Percentiles rank a stretch among this genome's conserved stretches.
phyloP scores from a whole-genome alignment of 1,140 invertebrate genomes.

The Lucilia cuprina region DNA sequence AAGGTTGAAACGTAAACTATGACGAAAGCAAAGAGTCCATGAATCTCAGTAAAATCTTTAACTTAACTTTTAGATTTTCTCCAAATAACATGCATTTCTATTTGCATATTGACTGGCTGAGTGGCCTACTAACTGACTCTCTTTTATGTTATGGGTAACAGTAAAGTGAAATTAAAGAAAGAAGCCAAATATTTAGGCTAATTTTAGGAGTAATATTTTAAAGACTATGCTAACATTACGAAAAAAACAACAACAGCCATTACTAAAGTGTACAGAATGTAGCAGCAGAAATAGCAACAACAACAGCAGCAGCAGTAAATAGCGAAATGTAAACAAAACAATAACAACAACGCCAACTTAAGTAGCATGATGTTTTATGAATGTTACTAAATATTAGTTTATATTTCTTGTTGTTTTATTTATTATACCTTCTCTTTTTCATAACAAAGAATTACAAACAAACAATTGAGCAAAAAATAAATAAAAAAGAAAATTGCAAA shows the following conservation, averaged over 20 bases:
- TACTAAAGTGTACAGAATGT: no score
- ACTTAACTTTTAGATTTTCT: neutral
- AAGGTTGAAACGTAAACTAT: constrained; percentile 22
- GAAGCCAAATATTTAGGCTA: neutral
- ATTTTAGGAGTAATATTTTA: neutral
- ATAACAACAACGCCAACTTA: neutral
- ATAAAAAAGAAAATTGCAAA: neutral
- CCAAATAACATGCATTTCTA: neutral
- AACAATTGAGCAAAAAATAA: neutral
- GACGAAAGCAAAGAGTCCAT: constrained; percentile 24
- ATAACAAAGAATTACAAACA: neutral
- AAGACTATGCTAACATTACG: constrained; percentile 2
- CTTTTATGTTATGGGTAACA: neutral
- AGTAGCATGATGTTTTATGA: neutral
- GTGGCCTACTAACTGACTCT: neutral
- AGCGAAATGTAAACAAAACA: constrained; percentile 1
- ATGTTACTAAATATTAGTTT: neutral
- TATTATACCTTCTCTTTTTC: neutral
- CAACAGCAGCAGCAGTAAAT: neutral
- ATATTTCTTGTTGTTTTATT: neutral
- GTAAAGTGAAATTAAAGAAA: neutral
- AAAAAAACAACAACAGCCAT: neutral
- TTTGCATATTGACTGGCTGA: neutral
- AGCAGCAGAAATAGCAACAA: neutral
- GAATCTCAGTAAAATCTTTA: neutral